Conservation (phyloP, 2,113 vertebrate genomes). For the Gnathonemus longibarbis region DNA sequence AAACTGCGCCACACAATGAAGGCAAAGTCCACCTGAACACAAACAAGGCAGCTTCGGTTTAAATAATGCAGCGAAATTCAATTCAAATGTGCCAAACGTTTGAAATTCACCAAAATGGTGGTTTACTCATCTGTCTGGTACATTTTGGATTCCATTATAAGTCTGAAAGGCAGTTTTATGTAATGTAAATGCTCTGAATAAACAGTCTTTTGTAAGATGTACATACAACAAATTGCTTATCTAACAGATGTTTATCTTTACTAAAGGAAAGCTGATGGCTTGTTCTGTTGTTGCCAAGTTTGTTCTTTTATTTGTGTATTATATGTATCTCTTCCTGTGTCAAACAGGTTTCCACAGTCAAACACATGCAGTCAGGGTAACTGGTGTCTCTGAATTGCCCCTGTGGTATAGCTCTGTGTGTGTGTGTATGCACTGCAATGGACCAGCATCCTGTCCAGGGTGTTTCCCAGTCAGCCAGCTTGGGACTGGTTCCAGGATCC, state of each 20-base stretch:
- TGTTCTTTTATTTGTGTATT: neutral
- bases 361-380: neutral
- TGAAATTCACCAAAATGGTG: neutral
- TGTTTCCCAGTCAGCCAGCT: neutral
- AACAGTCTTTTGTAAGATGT: neutral
- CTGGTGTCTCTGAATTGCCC: neutral
- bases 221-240: neutral
- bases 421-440: neutral
- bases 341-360: neutral
- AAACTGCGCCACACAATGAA: conserved; percentile 69
- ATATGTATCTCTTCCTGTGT: neutral
- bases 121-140: neutral
- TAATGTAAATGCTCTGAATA: neutral
- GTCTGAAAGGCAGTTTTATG: neutral
- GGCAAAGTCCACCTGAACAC: conserved; percentile 64
- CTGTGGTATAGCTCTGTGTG: neutral
- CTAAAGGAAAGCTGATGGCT: neutral
- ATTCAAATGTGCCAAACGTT: neutral
- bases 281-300: neutral
- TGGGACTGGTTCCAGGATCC: neutral
- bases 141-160: neutral
- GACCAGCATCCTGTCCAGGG: neutral
- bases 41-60: neutral
- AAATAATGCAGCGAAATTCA: neutral
- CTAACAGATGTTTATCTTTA: neutral